Evolutionary conservation across 2,888 invertebrate genomes (phyloP), one percentile per base, ranked within the genome.

Genomic region (Mythimna pallens): DNA sequence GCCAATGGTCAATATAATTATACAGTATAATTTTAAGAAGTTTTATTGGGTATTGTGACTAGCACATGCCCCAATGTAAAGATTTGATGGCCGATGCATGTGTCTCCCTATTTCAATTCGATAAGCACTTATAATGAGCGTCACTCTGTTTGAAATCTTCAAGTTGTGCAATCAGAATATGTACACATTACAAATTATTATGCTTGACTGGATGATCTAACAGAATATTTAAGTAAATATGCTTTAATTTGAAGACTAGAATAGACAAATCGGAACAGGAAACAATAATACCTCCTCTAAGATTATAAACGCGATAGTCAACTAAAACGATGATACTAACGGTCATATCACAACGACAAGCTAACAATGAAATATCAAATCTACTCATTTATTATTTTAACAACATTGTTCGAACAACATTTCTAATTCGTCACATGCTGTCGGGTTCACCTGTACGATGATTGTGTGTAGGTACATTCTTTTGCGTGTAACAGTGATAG

Each of bases 121-220:
- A 57, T 70, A 70, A 80, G 61, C 66, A 73, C 58, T 57, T 67
- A 59, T 36, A 71, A 67, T 67, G 73, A 70, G 70, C 76, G 59
- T 80, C 68, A 78, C 47, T 78, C 76, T 76, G 82, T 84, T 83
- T 71, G 78, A 81, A 78, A 88, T 82, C 80, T 84, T 85, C 79
- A 87, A 89, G 93, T 94, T 94, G 94, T 94, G 94, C 93, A 94
- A 92, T 93, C 92, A 93, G 85, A 93, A 93, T 90, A 90, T 93
- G 92, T 94, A 93, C 92, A 94, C 89, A 89, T 88, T 91, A 93
- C 92, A 93, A 93, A 91, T 88, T 86, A 90, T 88, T 89, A 87
- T 89, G 88, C 88, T 87, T 89, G 85, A 87, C 89, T 88, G 87
- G 86, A 85, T 71, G 63, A 72, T 88, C 87, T 89, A 83, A 86